Conservation (phyloP, 53 echinoderm and acorn worm genomes). For the Stichopus horrens region DNA sequence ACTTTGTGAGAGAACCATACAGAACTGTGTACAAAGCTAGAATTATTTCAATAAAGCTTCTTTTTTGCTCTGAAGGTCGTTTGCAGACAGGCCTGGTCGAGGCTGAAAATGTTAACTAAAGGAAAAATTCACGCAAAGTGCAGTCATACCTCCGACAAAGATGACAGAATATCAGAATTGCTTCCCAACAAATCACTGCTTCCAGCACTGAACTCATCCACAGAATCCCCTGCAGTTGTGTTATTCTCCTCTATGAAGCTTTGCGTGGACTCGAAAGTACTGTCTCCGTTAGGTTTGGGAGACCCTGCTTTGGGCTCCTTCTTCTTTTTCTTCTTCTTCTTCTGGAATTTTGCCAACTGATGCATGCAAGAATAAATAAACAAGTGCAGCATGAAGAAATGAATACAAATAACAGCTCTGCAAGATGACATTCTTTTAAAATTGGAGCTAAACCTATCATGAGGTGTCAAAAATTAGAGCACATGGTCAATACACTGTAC, state of each 20-base stretch:
- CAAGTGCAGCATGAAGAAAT: too few species aligned
- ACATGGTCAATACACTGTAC: too few species aligned
- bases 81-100: too few species aligned
- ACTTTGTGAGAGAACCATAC: too few species aligned
- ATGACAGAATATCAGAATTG: conserved; percentile 79
- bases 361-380: neutral
- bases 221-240: conserved; percentile 66
- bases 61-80: neutral
- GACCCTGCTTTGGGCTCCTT: conserved; percentile 45
- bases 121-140: neutral
- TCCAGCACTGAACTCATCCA: conserved; percentile 65
- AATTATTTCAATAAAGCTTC: neutral
- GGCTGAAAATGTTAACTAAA: neutral
- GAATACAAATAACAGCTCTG: too few species aligned
- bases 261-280: conserved; percentile 34
- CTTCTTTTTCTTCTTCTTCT: conserved; percentile 93
- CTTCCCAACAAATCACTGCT: conserved; percentile 68
- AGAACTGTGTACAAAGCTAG: too few species aligned
- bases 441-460: too few species aligned
- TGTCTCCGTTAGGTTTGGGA: conserved; percentile 52
- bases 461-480: too few species aligned
- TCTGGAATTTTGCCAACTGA: conserved; percentile 96
- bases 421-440: too few species aligned
- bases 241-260: conserved; percentile 32
- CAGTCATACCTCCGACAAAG: conserved; percentile 74